Base-by-base conservation (phyloP, 2,113 vertebrate species). In the Neotoma lepida region DNA sequence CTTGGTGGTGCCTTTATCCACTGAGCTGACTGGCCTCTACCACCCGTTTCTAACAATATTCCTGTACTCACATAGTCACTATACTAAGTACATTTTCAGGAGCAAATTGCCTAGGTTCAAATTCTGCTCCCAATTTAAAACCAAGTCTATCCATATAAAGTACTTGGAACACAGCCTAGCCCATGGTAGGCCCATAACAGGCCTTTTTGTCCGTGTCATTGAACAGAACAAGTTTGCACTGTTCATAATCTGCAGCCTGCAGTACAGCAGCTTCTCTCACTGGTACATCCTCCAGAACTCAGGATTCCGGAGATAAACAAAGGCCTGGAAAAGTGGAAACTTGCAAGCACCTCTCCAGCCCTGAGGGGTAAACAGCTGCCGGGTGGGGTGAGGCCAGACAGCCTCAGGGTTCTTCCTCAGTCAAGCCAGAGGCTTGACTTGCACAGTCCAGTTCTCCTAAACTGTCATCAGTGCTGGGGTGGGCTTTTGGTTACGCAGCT, bases 71-170 rank as follows among this genome's bases (percentile, higher is more conserved):
- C 39, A 66, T 17, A 63, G 41, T 63, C n/a, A 66, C 24, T 22
- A 28, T 46, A 33, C 28, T 63, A 64, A 90, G 22, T 18, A 39
- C 3, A 30, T 80, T 95, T 64, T 44, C n/a, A 88, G 51, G 33
- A 80, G n/a, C 28, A 74, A 71, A 56, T n/a, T 91, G 20, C 76
- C 56, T 85, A 39, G 54, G 30, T 80, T 96, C 64, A 88, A 92
- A 74, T 71, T 58, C 56, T 33, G 18, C 49, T 39, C 14, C 44
- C 10, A 56, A 41, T 90, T 80, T 7, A 66, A 84, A 88, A 24
- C 30, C 70, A 14, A 87, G n/a, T 54, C 68, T 77, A 89, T 51
- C n/a, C 44, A 15, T 30, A 58, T 66, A 68, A 88, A 88, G 22
- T 28, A 49, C 51, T 76, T 39, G 10, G 56, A 89, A 96, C 66